Base-by-base conservation (phyloP, 2,888 invertebrate species). In the Carabus problematicus region DNA sequence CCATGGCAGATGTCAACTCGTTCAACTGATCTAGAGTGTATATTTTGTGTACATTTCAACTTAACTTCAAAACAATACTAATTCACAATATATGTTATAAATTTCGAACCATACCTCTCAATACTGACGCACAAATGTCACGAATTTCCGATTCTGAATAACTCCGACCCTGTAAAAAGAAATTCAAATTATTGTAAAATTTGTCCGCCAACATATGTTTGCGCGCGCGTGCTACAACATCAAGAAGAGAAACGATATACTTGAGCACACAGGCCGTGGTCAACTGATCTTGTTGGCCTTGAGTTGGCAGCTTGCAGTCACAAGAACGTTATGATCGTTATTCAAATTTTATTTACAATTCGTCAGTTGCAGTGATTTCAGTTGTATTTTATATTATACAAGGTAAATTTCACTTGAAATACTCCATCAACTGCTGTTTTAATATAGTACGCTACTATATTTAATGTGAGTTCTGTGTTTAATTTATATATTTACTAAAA, bases 51-150 rank as follows among this genome's bases (percentile, higher is more conserved):
- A 56, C n/a, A 59, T 58, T 29, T 11, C 11, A 12, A 40, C 16
- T n/a, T n/a, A 59, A 39, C 12, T 41, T 29, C 29, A 54, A 61
- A 45, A 47, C 11, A 29, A n/a, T 61, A 4, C 9, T 43, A 39
- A 45, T 29, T 29, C n/a, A 52, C 52, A 52, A 18, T 29, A 63
- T 52, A 52, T 43, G 7, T 61, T 18, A 29, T 6, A 29, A 29
- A 39, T 29, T 29, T 29, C 29, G 6, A 29, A 29, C 6, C 43
- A 42, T 82, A 93, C 94, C 93, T 86, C 91, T 86, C 56, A 95
- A 84, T 58, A 95, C 87, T 59, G 88, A 87, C 74, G 90, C 88
- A 78, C 94, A 94, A 75, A 95, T 91, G 73, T 93, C 93, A 73
- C 91, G 84, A 14, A 95, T 86, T 81, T 94, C 93, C 4, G 84